Percentiles rank a stretch among this genome's conserved stretches.
Evolutionary conservation across 2,888 invertebrate genomes (phyloP).

Genomic region (Crematogaster levior): DNA sequence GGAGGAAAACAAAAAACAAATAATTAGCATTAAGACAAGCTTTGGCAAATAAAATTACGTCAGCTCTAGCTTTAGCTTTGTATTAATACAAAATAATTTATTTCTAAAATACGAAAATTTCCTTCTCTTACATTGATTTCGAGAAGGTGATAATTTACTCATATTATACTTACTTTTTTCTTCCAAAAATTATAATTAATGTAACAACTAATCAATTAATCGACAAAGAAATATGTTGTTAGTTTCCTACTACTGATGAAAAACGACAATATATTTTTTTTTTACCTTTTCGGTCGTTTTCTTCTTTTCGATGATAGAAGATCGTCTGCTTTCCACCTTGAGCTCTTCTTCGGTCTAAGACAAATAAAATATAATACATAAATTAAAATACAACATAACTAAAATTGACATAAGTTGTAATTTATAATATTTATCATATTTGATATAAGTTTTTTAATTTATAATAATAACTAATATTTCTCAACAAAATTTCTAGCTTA

Average conservation of each 20-base stretch:
- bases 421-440: too few species aligned
- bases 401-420: too few species aligned
- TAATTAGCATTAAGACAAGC: conserved; percentile 12
- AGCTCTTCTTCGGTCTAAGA: conserved; percentile 85
- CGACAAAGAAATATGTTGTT: background rate
- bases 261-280: background rate
- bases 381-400: too few species aligned
- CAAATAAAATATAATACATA: conserved; percentile 17
- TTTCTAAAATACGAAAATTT: conserved; percentile 11
- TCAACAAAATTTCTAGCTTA: background rate
- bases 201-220: background rate
- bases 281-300: conserved; percentile 79
- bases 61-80: too few species aligned
- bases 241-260: conserved; percentile 3
- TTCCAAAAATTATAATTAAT: conserved; percentile 13
- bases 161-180: conserved; percentile 53
- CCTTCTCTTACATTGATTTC: conserved; percentile 62
- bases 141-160: conserved; percentile 60
- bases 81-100: conserved; percentile 19
- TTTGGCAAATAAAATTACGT: conserved; percentile 10
- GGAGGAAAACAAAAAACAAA: background rate
- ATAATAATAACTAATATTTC: background rate
- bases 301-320: conserved; percentile 85
- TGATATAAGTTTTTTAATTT: background rate
- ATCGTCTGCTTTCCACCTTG: conserved; percentile 86